Percentiles rank a stretch among this genome's conserved stretches.
Conservation (phyloP, 2,888 invertebrate species). For the Chalcosyrphus nemorum region DNA sequence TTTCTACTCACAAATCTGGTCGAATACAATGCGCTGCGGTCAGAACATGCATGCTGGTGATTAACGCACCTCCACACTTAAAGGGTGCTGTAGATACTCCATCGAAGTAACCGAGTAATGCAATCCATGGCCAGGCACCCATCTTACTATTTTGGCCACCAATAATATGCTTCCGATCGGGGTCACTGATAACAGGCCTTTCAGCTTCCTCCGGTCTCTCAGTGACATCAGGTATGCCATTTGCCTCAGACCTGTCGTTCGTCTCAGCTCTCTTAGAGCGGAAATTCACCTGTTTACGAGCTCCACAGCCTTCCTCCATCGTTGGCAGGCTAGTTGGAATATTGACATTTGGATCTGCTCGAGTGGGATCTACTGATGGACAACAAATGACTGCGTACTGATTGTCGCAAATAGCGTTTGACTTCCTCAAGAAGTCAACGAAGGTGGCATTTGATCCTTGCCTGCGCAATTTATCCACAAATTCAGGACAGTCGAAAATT, state of each 20-base stretch:
- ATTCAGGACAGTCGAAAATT: no score
- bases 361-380: no score
- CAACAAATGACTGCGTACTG: no score
- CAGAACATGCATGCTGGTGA: slow-evolving; percentile 85
- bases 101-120: slow-evolving; percentile 87
- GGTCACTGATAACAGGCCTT: background rate
- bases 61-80: slow-evolving; percentile 83
- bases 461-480: no score
- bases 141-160: slow-evolving; percentile 87
- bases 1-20: slow-evolving; percentile 77
- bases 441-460: no score
- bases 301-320: slow-evolving; percentile 85
- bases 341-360: background rate
- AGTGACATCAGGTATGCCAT: no score
- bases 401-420: no score
- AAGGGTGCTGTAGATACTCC: slow-evolving; percentile 79
- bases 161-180: slow-evolving; percentile 84
- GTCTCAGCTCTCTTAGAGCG: no score
- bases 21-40: slow-evolving; percentile 83
- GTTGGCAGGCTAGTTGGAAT: slow-evolving; percentile 77
- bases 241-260: no score
- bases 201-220: no score
- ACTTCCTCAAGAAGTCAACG: no score
- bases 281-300: slow-evolving; percentile 81
- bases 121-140: slow-evolving; percentile 92